These are phyloP conservation scores for Drosophila erecta DNA, from an alignment of 1,140 invertebrate species.

Conservation along the genomic window DNA sequence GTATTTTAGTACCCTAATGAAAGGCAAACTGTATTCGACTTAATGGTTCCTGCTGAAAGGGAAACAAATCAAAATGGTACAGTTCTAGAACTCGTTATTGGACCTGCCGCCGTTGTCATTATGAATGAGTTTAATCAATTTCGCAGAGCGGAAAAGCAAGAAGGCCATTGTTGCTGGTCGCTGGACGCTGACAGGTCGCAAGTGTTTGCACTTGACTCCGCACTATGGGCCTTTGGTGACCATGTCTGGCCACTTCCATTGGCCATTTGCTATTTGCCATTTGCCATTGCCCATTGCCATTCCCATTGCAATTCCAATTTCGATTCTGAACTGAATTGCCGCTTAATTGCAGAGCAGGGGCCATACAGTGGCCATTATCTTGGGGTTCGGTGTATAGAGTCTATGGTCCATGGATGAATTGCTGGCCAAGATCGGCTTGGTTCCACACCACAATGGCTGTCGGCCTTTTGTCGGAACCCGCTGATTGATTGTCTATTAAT, in stretches of 20 bases:
- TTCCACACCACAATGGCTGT: slow-evolving; percentile 25
- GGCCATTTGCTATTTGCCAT: slow-evolving; percentile 1
- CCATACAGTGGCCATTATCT: slow-evolving; percentile 54
- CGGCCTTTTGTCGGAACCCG: slow-evolving; percentile 39
- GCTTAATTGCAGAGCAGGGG: slow-evolving; percentile 65
- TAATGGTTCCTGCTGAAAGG: slow-evolving; percentile 9
- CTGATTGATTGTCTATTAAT: slow-evolving; percentile 69
- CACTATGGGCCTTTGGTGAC: slow-evolving; percentile 17
- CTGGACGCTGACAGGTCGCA: slow-evolving; percentile 41
- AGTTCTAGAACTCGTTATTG: slow-evolving; percentile 30
- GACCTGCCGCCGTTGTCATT: slow-evolving; percentile 42
- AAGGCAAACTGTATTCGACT: neutral
- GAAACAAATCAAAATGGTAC: slow-evolving; percentile 26
- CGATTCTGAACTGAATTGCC: slow-evolving; percentile 64
- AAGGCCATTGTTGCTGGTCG: slow-evolving; percentile 40
- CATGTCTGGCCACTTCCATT: slow-evolving; percentile 27
- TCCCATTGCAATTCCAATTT: slow-evolving; percentile 15
- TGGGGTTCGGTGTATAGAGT: neutral
- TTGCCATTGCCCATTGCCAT: slow-evolving; percentile 12
- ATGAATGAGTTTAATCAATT: slow-evolving; percentile 78
- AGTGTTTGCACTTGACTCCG: slow-evolving; percentile 73
- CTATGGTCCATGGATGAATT: slow-evolving; percentile 12
- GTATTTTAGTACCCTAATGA: neutral
- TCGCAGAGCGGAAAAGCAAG: slow-evolving; percentile 46
- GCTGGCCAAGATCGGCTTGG: slow-evolving; percentile 18